phyloP scores from a whole-genome alignment of 2,113 vertebrate genomes.

The Channa maculata region DNA sequence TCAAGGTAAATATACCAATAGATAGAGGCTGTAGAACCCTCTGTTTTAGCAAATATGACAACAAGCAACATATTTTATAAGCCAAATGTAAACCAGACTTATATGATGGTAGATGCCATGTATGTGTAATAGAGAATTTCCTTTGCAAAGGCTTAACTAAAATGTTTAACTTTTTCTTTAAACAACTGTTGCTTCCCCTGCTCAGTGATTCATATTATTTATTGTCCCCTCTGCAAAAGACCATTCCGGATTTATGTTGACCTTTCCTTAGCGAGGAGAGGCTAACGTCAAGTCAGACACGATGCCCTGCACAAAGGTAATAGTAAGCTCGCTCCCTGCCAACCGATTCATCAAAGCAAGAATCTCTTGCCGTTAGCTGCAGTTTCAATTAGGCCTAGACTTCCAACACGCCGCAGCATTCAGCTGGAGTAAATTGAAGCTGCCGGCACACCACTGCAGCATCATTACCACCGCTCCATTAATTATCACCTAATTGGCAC shows the following conservation, averaged over 20 bases:
- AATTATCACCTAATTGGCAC: slow-evolving; percentile 92
- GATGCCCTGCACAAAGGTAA: slow-evolving; percentile 76
- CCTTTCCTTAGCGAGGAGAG: slow-evolving; percentile 67
- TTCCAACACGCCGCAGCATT: slow-evolving; percentile 76
- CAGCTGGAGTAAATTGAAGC: slow-evolving; percentile 87
- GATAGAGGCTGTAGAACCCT: not conserved
- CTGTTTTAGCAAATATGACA: too few relatives aligned
- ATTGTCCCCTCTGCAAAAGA: slow-evolving; percentile 45
- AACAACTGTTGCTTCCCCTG: slow-evolving; percentile 6
- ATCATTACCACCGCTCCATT: slow-evolving; percentile 89
- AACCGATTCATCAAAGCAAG: slow-evolving; percentile 90
- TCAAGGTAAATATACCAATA: slow-evolving; percentile 86
- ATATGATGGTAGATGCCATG: not conserved
- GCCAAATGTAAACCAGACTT: too few relatives aligned
- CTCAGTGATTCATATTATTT: slow-evolving; percentile 47
- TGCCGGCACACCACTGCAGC: slow-evolving; percentile 78
- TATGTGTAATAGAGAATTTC: not conserved
- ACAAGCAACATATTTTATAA: too few relatives aligned
- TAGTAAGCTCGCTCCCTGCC: slow-evolving; percentile 87
- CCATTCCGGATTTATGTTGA: slow-evolving; percentile 67
- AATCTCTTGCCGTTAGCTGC: slow-evolving; percentile 82
- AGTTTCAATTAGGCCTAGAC: slow-evolving; percentile 89
- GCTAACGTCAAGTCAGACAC: slow-evolving; percentile 43
- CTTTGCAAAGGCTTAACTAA: not conserved
- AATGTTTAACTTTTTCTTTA: slow-evolving; percentile 29